Evolutionary conservation across 2,888 invertebrate genomes (phyloP).

Genomic region (Gnatocerus cornutus): DNA sequence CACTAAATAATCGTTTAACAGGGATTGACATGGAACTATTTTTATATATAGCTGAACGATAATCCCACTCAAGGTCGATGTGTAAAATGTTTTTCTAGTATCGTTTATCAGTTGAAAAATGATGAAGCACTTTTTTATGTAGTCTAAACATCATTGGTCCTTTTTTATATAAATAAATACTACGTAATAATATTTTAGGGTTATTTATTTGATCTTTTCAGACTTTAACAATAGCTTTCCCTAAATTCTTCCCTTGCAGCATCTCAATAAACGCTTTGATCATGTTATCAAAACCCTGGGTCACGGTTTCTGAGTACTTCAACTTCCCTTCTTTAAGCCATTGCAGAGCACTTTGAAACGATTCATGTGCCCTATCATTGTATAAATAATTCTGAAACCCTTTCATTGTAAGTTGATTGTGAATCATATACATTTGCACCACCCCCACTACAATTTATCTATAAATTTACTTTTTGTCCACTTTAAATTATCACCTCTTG

Average conservation of each 20-base stretch:
- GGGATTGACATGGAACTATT: not conserved
- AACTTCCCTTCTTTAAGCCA: slow-evolving; percentile 80
- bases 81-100: not conserved
- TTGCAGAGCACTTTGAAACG: slow-evolving; percentile 75
- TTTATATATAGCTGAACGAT: slow-evolving; percentile 1
- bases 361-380: slow-evolving; percentile 76
- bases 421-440: slow-evolving; percentile 74
- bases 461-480: slow-evolving; percentile 40
- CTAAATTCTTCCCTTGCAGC: slow-evolving; percentile 78
- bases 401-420: slow-evolving; percentile 75
- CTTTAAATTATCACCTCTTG: slow-evolving; percentile 47
- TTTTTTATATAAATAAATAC: too few relatives aligned
- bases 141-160: too few relatives aligned
- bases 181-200: too few relatives aligned
- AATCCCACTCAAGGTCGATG: slow-evolving; percentile 9
- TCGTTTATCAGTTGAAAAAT: too few relatives aligned
- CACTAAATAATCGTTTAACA: slow-evolving; percentile 12
- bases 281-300: slow-evolving; percentile 83
- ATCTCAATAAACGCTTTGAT: slow-evolving; percentile 80
- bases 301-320: slow-evolving; percentile 78
- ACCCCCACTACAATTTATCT: slow-evolving; percentile 65
- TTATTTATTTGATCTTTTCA: too few relatives aligned
- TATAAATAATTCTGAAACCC: slow-evolving; percentile 77
- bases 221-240: slow-evolving; percentile 80
- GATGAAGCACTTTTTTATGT: too few relatives aligned